phyloP scores from a whole-genome alignment of 2,888 invertebrate genomes.

The Fragum fragum region DNA sequence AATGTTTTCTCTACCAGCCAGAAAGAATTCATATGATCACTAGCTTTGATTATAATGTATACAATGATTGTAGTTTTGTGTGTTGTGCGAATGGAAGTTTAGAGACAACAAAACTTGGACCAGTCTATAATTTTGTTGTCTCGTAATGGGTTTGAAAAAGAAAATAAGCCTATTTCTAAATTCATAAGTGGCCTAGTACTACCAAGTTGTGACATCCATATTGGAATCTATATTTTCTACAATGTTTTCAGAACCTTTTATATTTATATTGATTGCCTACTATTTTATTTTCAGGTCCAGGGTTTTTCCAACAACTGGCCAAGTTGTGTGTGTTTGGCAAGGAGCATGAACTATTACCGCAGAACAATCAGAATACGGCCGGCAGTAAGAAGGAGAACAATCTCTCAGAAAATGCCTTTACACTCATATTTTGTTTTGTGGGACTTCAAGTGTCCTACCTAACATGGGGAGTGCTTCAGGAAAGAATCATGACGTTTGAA shows the following conservation, averaged over 20 bases:
- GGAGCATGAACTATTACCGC: slow-evolving; percentile 69
- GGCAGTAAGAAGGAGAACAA: slow-evolving; percentile 46
- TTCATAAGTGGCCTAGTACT: no score
- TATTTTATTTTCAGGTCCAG: slow-evolving; percentile 72
- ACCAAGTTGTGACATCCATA: no score
- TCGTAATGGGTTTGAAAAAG: no score
- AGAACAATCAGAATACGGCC: slow-evolving; percentile 28
- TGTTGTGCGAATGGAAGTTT: no score
- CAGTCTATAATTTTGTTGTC: no score
- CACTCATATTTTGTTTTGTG: slow-evolving; percentile 93
- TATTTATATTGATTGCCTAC: neutral
- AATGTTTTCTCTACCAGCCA: no score
- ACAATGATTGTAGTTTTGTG: no score
- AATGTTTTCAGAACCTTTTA: neutral
- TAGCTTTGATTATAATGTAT: no score
- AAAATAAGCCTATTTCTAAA: no score
- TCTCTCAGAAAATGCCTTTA: slow-evolving; percentile 52
- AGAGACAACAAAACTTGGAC: no score
- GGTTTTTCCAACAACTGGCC: slow-evolving; percentile 75
- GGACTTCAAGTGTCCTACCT: slow-evolving; percentile 97
- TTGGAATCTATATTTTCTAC: no score
- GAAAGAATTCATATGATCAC: no score
- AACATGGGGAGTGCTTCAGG: slow-evolving; percentile 98
- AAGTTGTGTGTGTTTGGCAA: slow-evolving; percentile 83
- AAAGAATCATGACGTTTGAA: slow-evolving; percentile 96